Evolutionary conservation across 2,113 vertebrate genomes (phyloP), one percentile per base, ranked within the genome.

Genomic region (Trematocara unimaculatum): DNA sequence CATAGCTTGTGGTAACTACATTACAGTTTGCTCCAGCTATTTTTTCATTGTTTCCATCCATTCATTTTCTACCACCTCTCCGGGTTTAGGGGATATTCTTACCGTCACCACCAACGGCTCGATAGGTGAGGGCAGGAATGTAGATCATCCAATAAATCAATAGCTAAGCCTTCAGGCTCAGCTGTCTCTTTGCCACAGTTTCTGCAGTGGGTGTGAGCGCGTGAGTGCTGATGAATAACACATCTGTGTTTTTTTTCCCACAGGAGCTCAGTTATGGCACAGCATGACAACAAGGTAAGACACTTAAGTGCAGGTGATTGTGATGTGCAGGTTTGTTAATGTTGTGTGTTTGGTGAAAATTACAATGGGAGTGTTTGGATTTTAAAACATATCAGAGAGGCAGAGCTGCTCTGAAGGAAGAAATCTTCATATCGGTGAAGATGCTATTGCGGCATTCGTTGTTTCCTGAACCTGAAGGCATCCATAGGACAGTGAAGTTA

Each of bases 201-300:
- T 26, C 38, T 72, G 40, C 8, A 45, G 35, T 17, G 67, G 5
- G 38, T 45, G 67, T 17, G 20, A 42, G 13, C 3, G 2, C 1
- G 20, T 6, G 64, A 72, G 67, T 72, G 38, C 13, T 10, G 64
- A 74, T 87, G 17, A 86, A 64, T 87, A 72, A 83, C 62, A 15
- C 23, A 87, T 79, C 12, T 79, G 70, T 60, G 17, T 0, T 12
- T 60, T 11, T 38, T 67, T 79, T 89, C 18, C 33, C 94, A 84
- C 95, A 98, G 98, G 97, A 95, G 95, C 95, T 0, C 95, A 90
- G 86, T 83, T 97, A 78, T 98, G 97, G 97, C 92, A 94, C 91
- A 97, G 96, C 94, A 96, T 97, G 95, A 97, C 94, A 33, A 91
- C 95, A 94, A 98, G 97, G 98, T 99, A 98, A 58, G 97, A 88